These are phyloP conservation scores for Prietella phreatophila DNA, from an alignment of 2,113 vertebrate species.

Conservation along the genomic window DNA sequence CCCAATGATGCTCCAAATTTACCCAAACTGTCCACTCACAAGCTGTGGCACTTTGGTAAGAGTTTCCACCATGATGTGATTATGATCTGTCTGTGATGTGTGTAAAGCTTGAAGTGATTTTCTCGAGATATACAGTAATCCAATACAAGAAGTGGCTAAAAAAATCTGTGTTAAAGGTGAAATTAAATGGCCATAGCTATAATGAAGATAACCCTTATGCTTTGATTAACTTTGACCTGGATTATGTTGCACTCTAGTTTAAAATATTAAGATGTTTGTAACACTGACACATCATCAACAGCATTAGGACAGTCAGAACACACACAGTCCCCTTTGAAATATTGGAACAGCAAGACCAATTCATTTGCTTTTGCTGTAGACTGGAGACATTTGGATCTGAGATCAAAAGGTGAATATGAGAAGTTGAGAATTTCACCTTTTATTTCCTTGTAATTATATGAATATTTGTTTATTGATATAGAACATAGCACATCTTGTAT, in stretches of 20 bases:
- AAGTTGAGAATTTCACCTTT: no score
- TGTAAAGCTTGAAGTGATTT: background rate
- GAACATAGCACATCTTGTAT: no score
- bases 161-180: constrained; percentile 19
- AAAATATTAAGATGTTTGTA: background rate
- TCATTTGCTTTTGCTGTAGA: no score
- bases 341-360: no score
- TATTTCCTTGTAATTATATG: no score
- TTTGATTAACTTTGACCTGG: background rate
- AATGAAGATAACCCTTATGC: background rate
- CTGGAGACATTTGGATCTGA: no score
- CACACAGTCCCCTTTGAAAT: no score
- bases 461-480: no score
- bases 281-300: background rate
- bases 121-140: background rate
- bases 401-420: no score
- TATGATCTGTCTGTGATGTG: background rate
- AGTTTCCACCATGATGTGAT: background rate
- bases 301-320: background rate
- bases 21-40: background rate
- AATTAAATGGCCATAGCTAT: background rate
- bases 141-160: background rate
- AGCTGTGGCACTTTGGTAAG: constrained; percentile 2
- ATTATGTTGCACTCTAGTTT: background rate
- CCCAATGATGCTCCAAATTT: constrained; percentile 9